Evolutionary conservation across 2,888 invertebrate species (phyloP), one percentile per base, ranked within the genome.

Genomic region (Steinernema scapterisci): DNA sequence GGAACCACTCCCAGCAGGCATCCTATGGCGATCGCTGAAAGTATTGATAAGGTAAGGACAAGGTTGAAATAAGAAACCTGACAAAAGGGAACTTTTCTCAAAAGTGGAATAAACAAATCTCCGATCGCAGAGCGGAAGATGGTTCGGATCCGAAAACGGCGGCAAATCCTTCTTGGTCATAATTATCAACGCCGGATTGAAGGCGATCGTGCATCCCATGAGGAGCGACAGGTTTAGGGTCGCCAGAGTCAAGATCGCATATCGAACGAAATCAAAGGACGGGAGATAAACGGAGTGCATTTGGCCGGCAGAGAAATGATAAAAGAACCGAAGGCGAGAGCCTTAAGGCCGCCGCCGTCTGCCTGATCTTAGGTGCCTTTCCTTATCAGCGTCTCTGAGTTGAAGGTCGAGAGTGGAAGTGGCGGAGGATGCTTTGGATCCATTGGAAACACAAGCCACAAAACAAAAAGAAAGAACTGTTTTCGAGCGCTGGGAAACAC

Each of bases 141-240:
- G 38, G 3, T 31, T 21, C 31, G 25, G n/a, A 11, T 25, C 5
- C 13, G 9, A 27, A 27, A 25, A 31, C 16, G 6, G 31, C 5
- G 63, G 31, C 11, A 31, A 63, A 25, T 25, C 9, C 3, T 1
- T 27, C 16, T 63, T 63, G 5, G 16, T 27, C 63, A 63, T 63
- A 16, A 63, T 63, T 16, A 63, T 63, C 11, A 63, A 16, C 16
- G 63, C 63, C 31, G 63, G 63, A n/a, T 63, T 63, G 63, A 63
- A 63, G 5, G 31, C 23, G 38, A 63, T 63, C 11, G 63, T 63
- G 31, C 31, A 63, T 7, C 63, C 63, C 63, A 63, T 63, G 16
- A 63, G 25, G 31, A 63, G 63, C 16, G 63, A 21, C 2, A 63
- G 63, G 31, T 31, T 63, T 31, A 63, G 16, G 19, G 63, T 63